Base-by-base conservation (phyloP, 1,140 invertebrate genomes). In the Scaptomyza montana region DNA sequence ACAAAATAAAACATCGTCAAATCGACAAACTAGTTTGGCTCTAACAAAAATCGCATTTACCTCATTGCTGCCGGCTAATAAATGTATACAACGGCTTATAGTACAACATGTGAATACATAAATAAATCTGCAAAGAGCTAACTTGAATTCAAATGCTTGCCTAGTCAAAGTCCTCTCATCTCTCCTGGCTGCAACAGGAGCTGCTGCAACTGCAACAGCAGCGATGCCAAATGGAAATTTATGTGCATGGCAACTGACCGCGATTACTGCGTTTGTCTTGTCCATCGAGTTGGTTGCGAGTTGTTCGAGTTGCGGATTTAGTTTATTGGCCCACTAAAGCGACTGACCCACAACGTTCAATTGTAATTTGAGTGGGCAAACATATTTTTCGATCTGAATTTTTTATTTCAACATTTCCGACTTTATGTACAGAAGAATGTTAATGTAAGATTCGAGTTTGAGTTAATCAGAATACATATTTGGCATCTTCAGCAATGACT, bases 331-430 rank as follows among this genome's bases (percentile, higher is more conserved):
- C 82, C 82, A 86, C 82, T 86, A 87, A 87, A 68, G 74, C 82
- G 67, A 64, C 75, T 86, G 82, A 86, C 82, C 82, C 84, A 86
- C 82, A 87, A 87, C 84, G 76, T 86, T 86, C 87, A 86, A 86
- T 86, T 89, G 82, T 89, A 87, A 87, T 86, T 89, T 89, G 84
- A 86, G 84, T 89, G 78, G 82, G 84, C 78, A 87, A 78, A 86
- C 84, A 86, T 87, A 43, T 43, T 43, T 86, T 86, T 2, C 7
- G 67, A 69, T 77, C 71, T 63, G 76, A 72, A 78, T 78, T 75
- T n/a, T n/a, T n/a, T 41, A 6, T 5, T 33, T 9, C 33, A 36
- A 36, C 33, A 9, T 43, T 33, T 3, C 54, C 53, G 39, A 30
- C 36, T 12, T 16, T 43, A 30, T 47, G 56, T 54, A 39, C 19